Percentiles rank a stretch among this genome's conserved stretches.
Conservation (phyloP, 2,113 vertebrate species). For the Natator depressus region DNA sequence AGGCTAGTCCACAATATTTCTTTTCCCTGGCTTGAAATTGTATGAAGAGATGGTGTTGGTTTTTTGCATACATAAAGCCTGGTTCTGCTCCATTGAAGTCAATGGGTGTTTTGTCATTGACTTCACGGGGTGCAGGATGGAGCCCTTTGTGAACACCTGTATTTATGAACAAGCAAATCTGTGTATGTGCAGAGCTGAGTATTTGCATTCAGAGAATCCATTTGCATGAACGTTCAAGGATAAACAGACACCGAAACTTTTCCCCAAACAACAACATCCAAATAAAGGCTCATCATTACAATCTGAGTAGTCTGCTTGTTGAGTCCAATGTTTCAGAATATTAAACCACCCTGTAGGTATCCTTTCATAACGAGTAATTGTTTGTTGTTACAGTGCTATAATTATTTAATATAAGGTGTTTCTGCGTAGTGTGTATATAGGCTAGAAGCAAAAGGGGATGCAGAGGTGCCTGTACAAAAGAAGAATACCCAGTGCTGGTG, state of each 20-base stretch:
- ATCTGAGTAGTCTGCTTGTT: constrained; percentile 2
- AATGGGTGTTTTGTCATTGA: background rate
- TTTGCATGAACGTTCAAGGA: background rate
- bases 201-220: background rate
- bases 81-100: background rate
- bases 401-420: background rate
- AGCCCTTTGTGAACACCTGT: background rate
- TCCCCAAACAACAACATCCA: background rate
- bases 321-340: background rate
- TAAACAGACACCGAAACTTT: background rate
- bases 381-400: background rate
- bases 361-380: background rate
- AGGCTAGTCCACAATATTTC: background rate
- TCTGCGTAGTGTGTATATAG: background rate
- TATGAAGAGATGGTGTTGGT: background rate
- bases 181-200: fast-evolving
- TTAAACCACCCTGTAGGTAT: background rate
- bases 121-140: background rate
- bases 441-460: background rate
- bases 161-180: background rate
- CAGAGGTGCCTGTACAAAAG: background rate
- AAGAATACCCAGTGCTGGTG: fast-evolving
- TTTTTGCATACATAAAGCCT: background rate
- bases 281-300: background rate
- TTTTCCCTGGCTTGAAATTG: background rate